phyloP scores from a whole-genome alignment of 2,888 invertebrate species.

The Heliconius ethilla region DNA sequence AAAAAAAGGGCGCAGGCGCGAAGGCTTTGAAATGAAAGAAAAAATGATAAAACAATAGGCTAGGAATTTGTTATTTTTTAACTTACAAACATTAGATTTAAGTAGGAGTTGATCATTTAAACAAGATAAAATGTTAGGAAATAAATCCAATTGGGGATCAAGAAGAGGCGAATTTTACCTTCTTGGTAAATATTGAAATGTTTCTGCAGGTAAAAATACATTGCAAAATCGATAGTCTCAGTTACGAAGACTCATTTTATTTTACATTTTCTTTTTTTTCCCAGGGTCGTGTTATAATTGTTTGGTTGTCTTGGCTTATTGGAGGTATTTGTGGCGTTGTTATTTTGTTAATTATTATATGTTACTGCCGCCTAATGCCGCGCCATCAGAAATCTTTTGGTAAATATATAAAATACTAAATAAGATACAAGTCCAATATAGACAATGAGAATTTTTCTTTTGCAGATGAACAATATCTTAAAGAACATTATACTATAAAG shows the following conservation, averaged over 20 bases:
- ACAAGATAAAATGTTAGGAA: constrained; percentile 66
- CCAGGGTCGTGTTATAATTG: constrained; percentile 78
- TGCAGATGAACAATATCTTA: constrained; percentile 76
- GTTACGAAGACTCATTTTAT: constrained; percentile 32
- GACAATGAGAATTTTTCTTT: constrained; percentile 38
- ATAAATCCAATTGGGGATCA: constrained; percentile 58
- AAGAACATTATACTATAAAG: constrained; percentile 72
- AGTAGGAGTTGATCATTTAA: constrained; percentile 54
- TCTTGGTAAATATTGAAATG: constrained; percentile 74
- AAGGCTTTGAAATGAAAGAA: constrained; percentile 52
- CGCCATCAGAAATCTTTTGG: constrained; percentile 86
- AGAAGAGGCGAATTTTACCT: constrained; percentile 67
- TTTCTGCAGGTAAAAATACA: constrained; percentile 69
- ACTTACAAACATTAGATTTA: constrained; percentile 56
- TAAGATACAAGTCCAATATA: not conserved
- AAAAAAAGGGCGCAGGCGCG: constrained; percentile 50
- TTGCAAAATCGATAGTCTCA: constrained; percentile 55
- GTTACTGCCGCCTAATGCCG: constrained; percentile 87
- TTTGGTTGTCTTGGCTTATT: constrained; percentile 81
- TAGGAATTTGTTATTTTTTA: constrained; percentile 50
- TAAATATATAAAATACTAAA: constrained; percentile 61
- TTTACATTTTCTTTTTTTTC: constrained; percentile 49
- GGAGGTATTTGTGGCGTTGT: constrained; percentile 85
- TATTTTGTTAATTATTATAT: constrained; percentile 84
- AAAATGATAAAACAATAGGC: constrained; percentile 49